Conservation (phyloP, 2,888 invertebrate genomes). For the Drosophila ezoana region DNA sequence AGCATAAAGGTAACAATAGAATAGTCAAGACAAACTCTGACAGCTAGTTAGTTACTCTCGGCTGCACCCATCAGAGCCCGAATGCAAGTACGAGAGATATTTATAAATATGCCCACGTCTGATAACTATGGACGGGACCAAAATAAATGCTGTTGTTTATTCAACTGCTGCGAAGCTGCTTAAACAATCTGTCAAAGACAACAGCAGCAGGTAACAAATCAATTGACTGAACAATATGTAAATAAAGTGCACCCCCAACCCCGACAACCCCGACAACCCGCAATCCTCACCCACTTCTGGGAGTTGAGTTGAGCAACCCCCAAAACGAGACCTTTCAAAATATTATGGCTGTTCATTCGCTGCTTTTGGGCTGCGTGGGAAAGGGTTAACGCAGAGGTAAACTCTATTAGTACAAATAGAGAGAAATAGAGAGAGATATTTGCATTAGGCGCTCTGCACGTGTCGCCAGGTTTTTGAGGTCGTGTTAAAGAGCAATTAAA, state of each 20-base stretch:
- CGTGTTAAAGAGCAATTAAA: slow-evolving; percentile 76
- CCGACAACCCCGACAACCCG: neutral
- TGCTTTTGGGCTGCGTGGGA: slow-evolving; percentile 24
- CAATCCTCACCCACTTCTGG: neutral
- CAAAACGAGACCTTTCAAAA: slow-evolving; percentile 17
- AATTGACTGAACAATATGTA: slow-evolving; percentile 79
- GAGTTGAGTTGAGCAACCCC: slow-evolving; percentile 12
- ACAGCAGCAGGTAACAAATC: slow-evolving; percentile 76
- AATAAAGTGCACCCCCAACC: slow-evolving; percentile 59
- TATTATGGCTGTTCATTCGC: slow-evolving; percentile 44
- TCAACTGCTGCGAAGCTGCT: slow-evolving; percentile 58
- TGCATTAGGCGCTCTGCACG: slow-evolving; percentile 61
- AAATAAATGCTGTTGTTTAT: slow-evolving; percentile 42
- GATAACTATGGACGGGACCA: neutral
- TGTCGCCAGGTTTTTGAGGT: slow-evolving; percentile 56
- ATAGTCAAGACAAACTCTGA: neutral
- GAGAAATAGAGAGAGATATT: slow-evolving; percentile 39
- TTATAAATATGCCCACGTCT: slow-evolving; percentile 1
- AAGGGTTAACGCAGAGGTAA: slow-evolving; percentile 36
- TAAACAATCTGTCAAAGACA: slow-evolving; percentile 76
- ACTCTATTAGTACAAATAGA: slow-evolving; percentile 2
- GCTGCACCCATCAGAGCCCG: neutral
- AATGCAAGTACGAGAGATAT: neutral
- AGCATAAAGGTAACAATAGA: neutral
- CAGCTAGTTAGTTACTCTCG: slow-evolving; percentile 5